Evolutionary conservation across 2,888 invertebrate species (phyloP).

Genomic region (Hirtodrosophila histrioides): DNA sequence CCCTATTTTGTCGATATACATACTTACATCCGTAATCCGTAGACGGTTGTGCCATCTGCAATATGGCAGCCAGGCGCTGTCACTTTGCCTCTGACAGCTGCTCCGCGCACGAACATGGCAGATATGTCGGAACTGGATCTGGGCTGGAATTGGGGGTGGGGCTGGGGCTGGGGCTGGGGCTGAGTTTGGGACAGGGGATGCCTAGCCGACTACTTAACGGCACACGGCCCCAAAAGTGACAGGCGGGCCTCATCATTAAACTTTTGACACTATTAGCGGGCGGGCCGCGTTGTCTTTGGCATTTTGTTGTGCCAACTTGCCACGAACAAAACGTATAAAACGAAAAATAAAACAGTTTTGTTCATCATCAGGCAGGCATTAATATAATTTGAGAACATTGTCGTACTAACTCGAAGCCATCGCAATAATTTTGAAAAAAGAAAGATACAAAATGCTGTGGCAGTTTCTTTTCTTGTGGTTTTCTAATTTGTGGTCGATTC

Average conservation of each 20-base stretch:
- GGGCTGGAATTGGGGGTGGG: neutral
- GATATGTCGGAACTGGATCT: constrained; percentile 25
- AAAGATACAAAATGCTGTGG: constrained; percentile 2
- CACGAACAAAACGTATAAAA: constrained; percentile 26
- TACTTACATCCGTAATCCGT: neutral
- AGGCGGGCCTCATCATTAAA: constrained; percentile 74
- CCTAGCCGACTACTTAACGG: constrained; percentile 64
- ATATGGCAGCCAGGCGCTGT: constrained; percentile 61
- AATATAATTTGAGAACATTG: constrained; percentile 67
- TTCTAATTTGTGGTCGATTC: constrained; percentile 20
- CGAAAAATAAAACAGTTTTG: constrained; percentile 28
- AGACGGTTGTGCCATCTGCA: constrained; percentile 37
- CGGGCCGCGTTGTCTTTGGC: constrained; percentile 25
- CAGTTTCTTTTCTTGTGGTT: constrained; percentile 4
- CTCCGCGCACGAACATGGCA: constrained; percentile 53
- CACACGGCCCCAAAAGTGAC: constrained; percentile 62
- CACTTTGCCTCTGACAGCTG: constrained; percentile 69
- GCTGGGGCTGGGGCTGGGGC: neutral
- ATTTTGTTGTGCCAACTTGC: constrained; percentile 47
- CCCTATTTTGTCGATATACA: constrained; percentile 15
- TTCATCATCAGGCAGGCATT: constrained; percentile 46
- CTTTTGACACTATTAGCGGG: constrained; percentile 81
- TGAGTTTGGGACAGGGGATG: constrained; percentile 11
- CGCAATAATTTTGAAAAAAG: constrained; percentile 14
- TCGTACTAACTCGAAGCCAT: constrained; percentile 27